A percentile compares a stretch with the other conserved stretches of the same genome.
phyloP scores from a whole-genome alignment of 2,113 vertebrate genomes.

The Todiramphus saurophagus region DNA sequence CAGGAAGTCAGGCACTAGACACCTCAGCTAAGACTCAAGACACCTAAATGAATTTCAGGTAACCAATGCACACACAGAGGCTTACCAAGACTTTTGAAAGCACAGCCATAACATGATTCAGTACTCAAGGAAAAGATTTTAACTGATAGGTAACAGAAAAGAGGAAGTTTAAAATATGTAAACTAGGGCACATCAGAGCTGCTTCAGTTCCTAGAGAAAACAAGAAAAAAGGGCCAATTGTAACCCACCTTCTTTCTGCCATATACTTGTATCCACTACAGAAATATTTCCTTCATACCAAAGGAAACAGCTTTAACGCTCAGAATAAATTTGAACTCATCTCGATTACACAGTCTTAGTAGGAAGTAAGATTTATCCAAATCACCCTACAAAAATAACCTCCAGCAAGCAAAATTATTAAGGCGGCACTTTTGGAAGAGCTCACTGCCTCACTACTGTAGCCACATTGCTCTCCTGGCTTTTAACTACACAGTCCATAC shows the following conservation, averaged over 20 bases:
- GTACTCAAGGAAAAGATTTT: background rate
- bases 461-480: background rate
- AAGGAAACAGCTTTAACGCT: background rate
- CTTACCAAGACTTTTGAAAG: background rate
- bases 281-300: background rate
- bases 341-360: background rate
- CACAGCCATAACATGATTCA: background rate
- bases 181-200: background rate
- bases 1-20: background rate
- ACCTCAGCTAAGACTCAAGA: background rate
- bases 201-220: background rate
- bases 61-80: background rate
- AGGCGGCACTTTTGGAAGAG: background rate
- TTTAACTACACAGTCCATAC: background rate
- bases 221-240: background rate
- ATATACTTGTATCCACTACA: background rate
- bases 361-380: background rate
- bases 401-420: background rate
- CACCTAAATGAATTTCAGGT: background rate
- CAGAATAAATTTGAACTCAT: background rate
- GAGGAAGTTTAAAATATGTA: background rate
- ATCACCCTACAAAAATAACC: background rate
- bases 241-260: background rate
- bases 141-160: background rate
- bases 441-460: background rate